phyloP scores from a whole-genome alignment of 2,113 vertebrate genomes.

The Atrichornis clamosus region DNA sequence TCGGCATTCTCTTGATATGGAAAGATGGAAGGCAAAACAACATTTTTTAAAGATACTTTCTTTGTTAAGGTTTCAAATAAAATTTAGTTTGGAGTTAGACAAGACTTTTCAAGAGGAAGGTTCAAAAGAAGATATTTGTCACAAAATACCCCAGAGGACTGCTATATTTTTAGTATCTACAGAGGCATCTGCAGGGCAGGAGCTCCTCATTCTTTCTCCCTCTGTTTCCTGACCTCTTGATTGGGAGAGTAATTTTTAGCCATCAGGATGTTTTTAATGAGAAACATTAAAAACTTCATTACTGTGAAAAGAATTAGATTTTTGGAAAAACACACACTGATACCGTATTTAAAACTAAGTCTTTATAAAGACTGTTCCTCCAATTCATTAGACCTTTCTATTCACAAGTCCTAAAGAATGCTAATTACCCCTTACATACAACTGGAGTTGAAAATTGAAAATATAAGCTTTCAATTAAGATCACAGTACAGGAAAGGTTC shows the following conservation, averaged over 20 bases:
- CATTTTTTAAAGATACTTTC: not conserved
- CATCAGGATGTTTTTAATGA: not conserved
- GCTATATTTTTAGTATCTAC: not conserved
- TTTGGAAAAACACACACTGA: not conserved
- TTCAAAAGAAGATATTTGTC: not conserved
- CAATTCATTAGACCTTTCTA: not conserved
- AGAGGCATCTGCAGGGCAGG: not conserved
- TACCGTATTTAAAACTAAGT: not conserved
- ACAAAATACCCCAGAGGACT: not conserved
- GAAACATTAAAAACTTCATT: not conserved
- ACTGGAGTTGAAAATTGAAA: not conserved
- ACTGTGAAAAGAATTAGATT: not conserved
- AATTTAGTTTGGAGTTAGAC: not conserved
- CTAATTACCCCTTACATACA: not conserved
- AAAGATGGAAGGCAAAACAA: not conserved
- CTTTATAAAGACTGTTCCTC: not conserved
- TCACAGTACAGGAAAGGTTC: not conserved
- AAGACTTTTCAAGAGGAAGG: not conserved
- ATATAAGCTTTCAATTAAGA: not conserved
- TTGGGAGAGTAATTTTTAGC: not conserved
- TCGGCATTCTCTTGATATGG: not conserved
- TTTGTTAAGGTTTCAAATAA: not conserved
- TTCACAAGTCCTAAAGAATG: not conserved
- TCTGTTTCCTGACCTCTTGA: not conserved
- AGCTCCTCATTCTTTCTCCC: not conserved